phyloP scores from a whole-genome alignment of 2,888 invertebrate genomes.

The Saturnia japonica region DNA sequence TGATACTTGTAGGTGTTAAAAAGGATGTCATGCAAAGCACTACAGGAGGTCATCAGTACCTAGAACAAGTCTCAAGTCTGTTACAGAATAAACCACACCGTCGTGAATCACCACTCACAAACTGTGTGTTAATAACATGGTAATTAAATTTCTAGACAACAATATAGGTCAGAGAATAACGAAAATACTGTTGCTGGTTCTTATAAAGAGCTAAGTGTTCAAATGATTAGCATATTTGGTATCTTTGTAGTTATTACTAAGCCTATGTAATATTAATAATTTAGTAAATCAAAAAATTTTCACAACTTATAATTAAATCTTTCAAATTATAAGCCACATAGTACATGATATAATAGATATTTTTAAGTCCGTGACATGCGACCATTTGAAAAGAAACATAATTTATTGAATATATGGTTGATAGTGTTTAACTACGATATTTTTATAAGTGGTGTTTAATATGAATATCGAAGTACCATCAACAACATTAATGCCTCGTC shows the following conservation, averaged over 20 bases:
- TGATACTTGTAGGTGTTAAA: constrained; percentile 1
- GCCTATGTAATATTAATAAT: no score
- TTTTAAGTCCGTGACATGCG: no score
- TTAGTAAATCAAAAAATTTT: no score
- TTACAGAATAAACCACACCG: neutral
- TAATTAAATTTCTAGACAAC: constrained; percentile 11
- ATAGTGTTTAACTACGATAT: neutral
- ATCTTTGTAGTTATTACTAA: no score
- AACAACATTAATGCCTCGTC: neutral
- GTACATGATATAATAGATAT: no score
- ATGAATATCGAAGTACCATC: neutral
- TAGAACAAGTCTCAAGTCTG: neutral
- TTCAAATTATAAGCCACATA: no score
- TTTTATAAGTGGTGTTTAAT: neutral
- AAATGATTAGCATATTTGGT: neutral
- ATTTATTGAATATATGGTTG: neutral
- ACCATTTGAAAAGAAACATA: no score
- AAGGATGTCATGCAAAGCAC: neutral
- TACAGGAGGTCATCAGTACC: neutral
- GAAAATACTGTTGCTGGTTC: neutral
- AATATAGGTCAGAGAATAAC: constrained; percentile 8
- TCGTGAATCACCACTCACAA: constrained; percentile 10
- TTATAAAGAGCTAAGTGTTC: neutral
- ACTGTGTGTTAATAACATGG: constrained; percentile 2
- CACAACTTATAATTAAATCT: no score